Percentiles rank a stretch among this genome's conserved stretches.
phyloP scores from a whole-genome alignment of 1,140 invertebrate species.

The Neodiprion fabricii region DNA sequence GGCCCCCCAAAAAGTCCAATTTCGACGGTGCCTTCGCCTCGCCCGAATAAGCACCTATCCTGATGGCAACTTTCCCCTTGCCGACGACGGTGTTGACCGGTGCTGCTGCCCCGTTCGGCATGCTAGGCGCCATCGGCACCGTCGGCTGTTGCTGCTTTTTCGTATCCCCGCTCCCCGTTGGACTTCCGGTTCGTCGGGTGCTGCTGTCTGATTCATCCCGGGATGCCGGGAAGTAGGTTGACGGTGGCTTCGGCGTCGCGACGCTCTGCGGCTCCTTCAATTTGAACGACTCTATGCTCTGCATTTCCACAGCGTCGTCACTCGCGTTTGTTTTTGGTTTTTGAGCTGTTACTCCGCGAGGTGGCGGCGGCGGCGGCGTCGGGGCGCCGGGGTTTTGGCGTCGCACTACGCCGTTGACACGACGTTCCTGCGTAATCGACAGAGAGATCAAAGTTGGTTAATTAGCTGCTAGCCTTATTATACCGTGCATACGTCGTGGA shows the following conservation, averaged over 20 bases:
- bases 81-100: slow-evolving; percentile 20
- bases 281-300: slow-evolving; percentile 75
- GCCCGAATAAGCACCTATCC: slow-evolving; percentile 54
- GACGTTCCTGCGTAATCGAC: background rate
- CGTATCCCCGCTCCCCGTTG: background rate
- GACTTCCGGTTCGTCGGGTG: background rate
- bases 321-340: slow-evolving; percentile 44
- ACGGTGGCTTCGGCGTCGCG: slow-evolving; percentile 68
- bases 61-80: slow-evolving; percentile 52
- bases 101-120: slow-evolving; percentile 21
- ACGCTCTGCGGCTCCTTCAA: slow-evolving; percentile 67
- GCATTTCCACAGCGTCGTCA: slow-evolving; percentile 69
- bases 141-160: slow-evolving; percentile 25
- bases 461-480: too few species aligned
- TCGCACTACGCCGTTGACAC: slow-evolving; percentile 15
- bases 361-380: slow-evolving; percentile 40
- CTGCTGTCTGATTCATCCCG: background rate
- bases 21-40: slow-evolving; percentile 70
- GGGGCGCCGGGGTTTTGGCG: slow-evolving; percentile 30
- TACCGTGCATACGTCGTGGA: too few species aligned
- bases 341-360: slow-evolving; percentile 36
- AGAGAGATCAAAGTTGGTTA: too few species aligned
- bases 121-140: slow-evolving; percentile 7
- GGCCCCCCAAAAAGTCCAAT: slow-evolving; percentile 69
- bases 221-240: slow-evolving; percentile 66